Conservation (phyloP, 2,797 vertebrate genomes). For the Spea hammondii region DNA sequence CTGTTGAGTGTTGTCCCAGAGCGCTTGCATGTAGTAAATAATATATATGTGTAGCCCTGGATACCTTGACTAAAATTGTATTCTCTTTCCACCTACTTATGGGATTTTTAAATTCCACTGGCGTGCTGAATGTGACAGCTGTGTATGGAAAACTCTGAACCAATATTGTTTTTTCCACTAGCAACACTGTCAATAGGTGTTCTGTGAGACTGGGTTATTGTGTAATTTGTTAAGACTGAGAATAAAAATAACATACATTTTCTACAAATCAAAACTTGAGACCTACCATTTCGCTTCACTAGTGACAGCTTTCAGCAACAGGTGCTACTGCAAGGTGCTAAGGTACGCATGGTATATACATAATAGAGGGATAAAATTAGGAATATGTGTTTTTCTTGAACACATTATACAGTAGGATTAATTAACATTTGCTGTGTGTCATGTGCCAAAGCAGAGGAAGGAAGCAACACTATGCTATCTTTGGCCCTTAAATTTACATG, state of each 20-base stretch:
- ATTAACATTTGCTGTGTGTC: too few relatives aligned
- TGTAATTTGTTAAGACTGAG: conserved; percentile 8
- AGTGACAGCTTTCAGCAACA: background rate
- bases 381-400: too few relatives aligned
- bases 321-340: too few relatives aligned
- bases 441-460: too few relatives aligned
- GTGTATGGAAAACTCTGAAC: conserved; percentile 32
- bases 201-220: background rate
- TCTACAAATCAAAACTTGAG: conserved; percentile 11
- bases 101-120: conserved; percentile 32
- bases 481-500: too few relatives aligned
- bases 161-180: conserved; percentile 16
- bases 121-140: conserved; percentile 41
- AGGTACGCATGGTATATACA: too few relatives aligned
- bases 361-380: too few relatives aligned
- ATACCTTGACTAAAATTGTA: conserved; percentile 10
- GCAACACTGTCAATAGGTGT: background rate
- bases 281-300: conserved; percentile 1
- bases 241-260: conserved; percentile 19
- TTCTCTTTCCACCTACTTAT: conserved; percentile 24
- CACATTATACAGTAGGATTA: too few relatives aligned
- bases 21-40: conserved; percentile 7
- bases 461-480: too few relatives aligned
- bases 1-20: conserved; percentile 3
- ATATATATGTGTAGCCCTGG: background rate